Base-by-base conservation (phyloP, 2,797 vertebrate species). In the Pteropus rufus region DNA sequence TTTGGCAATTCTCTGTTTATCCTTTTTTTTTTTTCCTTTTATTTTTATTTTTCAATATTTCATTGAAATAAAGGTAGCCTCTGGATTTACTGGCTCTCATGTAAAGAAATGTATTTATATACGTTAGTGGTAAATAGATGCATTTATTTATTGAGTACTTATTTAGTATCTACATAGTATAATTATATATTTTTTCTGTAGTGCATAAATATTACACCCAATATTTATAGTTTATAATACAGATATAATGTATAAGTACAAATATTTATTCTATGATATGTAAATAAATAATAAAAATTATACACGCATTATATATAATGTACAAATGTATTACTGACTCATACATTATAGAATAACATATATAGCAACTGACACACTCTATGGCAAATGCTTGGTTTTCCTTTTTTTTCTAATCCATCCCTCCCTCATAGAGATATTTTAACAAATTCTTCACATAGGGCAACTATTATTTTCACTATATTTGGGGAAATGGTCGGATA, bases 21-120 rank as follows among this genome's bases (percentile, higher is more conserved):
- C 36, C 24, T 75, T 3, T 29, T 14, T 3, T 34, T 56, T 70
- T 76, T 21, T 10, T 46, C 19, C 46, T 49, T 49, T 49, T 49
- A 49, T 65, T 88, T 88, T 26, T 15, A 5, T 6, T 85, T 88
- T 93, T 79, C 19, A 80, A 23, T 36, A 41, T 93, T 67, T 87
- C 58, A 58, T 23, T 76, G 29, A 95, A 92, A 89, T 85, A 41
- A 95, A 90, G 15, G 14, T 36, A 46, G 31, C 5, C 14, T 76
- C 18, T 36, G 3, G 21, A 70, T 69, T 69, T 24, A 58, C 6
- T 36, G 21, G 69, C n/a, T 62, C 1, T 24, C 56, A 41, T 11
- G 46, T 31, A 72, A 84, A 75, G 3, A 80, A 77, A n/a, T 29
- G 21, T 2, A 49, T 41, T 16, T 79, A 81, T 23, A 10, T 69